Base-by-base conservation (phyloP, 2,113 vertebrate species). In the Eclectus roratus region DNA sequence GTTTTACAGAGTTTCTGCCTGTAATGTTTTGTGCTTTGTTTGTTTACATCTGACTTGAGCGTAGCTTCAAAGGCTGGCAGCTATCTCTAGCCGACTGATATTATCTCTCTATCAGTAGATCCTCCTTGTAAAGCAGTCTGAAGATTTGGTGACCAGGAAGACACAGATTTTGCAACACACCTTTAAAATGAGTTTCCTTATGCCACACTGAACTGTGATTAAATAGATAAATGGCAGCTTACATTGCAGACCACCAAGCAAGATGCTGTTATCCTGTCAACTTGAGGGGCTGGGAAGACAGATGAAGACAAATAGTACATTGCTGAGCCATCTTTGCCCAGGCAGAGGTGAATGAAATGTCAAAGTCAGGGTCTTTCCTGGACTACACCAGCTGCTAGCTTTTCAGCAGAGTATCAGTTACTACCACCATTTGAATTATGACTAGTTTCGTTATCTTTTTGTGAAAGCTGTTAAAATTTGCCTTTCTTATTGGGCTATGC, bases 1-100 rank as follows among this genome's bases (percentile, higher is more conserved):
- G 55, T 93, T 96, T 96, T 94, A 87, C 64, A 83, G 70, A 96
- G 65, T 97, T 96, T 92, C 91, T 92, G 76, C 43, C 88, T 95
- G 96, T 96, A 91, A 96, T 94, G 80, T 93, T 91, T 80, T 96
- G 44, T 87, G 76, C 49, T 84, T 88, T 96, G 93, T 94, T 19
- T 88, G 69, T 95, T 97, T 98, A 96, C 88, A 88, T 94, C 53
- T 80, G 80, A 91, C 55, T 79, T 39, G 55, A 96, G 60, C 56
- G 50, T 23, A 68, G 58, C 72, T 97, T 96, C 92, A 93, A 97
- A 97, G 85, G 18, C 86, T 74, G 68, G 65, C 27, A 76, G 76
- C 52, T 84, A 25, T 95, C 74, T 74, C 80, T 68, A 88, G 24
- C 71, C 0, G 4, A 15, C 77, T 89, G 93, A 91, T 95, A 27